Conservation (phyloP, 2,113 vertebrate species). For the Axis porcinus region DNA sequence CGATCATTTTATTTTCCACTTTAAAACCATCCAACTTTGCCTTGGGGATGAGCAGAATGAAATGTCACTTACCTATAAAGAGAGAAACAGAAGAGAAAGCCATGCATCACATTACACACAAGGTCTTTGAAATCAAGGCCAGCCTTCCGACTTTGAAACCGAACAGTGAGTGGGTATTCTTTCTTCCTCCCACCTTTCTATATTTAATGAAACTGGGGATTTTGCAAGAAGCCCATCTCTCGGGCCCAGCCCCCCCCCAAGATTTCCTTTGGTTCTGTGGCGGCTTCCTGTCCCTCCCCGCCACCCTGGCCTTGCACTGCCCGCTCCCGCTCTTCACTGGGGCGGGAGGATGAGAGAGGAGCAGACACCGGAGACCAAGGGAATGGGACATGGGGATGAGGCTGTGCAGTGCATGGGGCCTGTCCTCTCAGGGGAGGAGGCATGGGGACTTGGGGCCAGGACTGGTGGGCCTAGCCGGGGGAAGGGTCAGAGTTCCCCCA, state of each 20-base stretch:
- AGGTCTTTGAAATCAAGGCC: slow-evolving; percentile 82
- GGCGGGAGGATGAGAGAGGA: background rate
- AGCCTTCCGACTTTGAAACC: slow-evolving; percentile 77
- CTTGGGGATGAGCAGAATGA: slow-evolving; percentile 77
- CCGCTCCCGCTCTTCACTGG: background rate
- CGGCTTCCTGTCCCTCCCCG: background rate
- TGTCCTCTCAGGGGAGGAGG: background rate
- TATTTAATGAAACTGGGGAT: slow-evolving; percentile 66
- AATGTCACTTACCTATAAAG: slow-evolving; percentile 82
- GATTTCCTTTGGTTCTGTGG: background rate
- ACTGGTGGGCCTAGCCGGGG: background rate
- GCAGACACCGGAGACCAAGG: background rate
- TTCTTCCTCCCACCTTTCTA: slow-evolving; percentile 62
- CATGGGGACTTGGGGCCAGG: background rate
- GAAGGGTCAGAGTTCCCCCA: background rate
- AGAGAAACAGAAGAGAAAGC: slow-evolving; percentile 69
- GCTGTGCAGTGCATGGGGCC: accelerated
- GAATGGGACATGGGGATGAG: background rate
- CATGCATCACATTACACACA: slow-evolving; percentile 60
- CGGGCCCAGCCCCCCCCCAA: background rate
- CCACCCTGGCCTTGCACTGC: background rate
- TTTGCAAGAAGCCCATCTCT: slow-evolving; percentile 51
- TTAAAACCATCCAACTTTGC: slow-evolving; percentile 77
- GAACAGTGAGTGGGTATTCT: slow-evolving; percentile 70
- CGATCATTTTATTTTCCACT: slow-evolving; percentile 47